A percentile compares a stretch with the other conserved stretches of the same genome.
Evolutionary conservation across 2,113 vertebrate genomes (phyloP).

Genomic region (Sorex fumeus): DNA sequence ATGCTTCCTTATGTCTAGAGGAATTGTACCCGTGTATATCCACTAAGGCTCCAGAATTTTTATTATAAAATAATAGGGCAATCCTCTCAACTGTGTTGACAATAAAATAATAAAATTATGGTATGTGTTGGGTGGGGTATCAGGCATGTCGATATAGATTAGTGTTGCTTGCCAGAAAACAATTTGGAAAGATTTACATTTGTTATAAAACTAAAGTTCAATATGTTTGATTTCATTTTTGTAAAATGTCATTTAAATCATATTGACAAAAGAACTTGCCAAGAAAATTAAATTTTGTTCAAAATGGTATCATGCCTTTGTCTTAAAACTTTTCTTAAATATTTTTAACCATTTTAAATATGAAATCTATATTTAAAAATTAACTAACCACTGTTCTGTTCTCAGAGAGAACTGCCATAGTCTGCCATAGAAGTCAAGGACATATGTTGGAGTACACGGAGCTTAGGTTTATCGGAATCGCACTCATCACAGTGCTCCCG

Average conservation of each 20-base stretch:
- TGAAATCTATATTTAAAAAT: slow-evolving; percentile 13
- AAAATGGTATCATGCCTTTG: neutral
- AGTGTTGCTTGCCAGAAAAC: neutral
- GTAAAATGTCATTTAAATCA: neutral
- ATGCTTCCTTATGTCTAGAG: neutral
- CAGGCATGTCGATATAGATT: neutral
- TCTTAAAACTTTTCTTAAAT: neutral
- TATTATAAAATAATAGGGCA: neutral
- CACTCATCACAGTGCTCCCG: too few relatives aligned
- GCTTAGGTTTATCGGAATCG: too few relatives aligned
- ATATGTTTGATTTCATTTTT: slow-evolving; percentile 6
- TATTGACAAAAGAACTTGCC: neutral
- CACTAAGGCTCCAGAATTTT: neutral
- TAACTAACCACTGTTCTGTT: neutral
- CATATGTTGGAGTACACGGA: too few relatives aligned
- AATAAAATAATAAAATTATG: slow-evolving; percentile 19
- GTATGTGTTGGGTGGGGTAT: neutral
- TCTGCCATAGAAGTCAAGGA: too few relatives aligned
- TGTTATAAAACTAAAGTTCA: neutral
- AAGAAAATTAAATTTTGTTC: slow-evolving; percentile 17
- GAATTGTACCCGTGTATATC: neutral
- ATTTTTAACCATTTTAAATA: neutral
- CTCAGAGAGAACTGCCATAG: too few relatives aligned
- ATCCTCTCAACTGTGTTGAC: neutral
- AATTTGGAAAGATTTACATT: neutral